Evolutionary conservation across 2,113 vertebrate species (phyloP).

Genomic region (Phalacrocorax carbo): DNA sequence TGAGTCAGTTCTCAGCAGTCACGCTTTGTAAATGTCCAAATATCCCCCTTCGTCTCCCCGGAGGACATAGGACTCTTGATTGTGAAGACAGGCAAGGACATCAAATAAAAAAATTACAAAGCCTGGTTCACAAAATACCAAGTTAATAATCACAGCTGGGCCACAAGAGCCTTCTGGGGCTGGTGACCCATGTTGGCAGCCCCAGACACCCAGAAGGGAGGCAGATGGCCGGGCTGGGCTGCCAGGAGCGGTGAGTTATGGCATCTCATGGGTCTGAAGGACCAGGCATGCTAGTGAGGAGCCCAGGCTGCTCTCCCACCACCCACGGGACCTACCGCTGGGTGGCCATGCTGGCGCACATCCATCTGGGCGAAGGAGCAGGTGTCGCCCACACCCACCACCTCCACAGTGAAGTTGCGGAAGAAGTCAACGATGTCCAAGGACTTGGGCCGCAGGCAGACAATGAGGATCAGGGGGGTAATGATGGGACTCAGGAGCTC

Average conservation of each 20-base stretch:
- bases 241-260: neutral
- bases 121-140: neutral
- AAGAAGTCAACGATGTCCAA: conserved; percentile 99
- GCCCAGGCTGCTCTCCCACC: neutral
- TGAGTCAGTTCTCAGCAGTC: neutral
- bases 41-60: neutral
- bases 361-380: conserved; percentile 99
- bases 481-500: conserved; percentile 95
- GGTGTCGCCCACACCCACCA: conserved; percentile 94
- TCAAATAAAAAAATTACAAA: neutral
- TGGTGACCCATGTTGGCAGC: neutral
- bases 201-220: neutral
- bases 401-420: conserved; percentile 96
- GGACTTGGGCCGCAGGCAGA: conserved; percentile 92
- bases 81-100: neutral
- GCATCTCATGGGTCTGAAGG: neutral
- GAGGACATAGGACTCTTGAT: neutral
- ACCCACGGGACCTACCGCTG: conserved; percentile 78
- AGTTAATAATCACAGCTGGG: neutral
- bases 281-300: neutral
- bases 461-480: conserved; percentile 95
- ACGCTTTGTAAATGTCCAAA: neutral
- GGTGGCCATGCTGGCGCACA: conserved; percentile 95
- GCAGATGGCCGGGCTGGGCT: neutral
- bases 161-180: neutral